Base-by-base conservation (phyloP, 2,888 invertebrate genomes). In the Baccha elongata region DNA sequence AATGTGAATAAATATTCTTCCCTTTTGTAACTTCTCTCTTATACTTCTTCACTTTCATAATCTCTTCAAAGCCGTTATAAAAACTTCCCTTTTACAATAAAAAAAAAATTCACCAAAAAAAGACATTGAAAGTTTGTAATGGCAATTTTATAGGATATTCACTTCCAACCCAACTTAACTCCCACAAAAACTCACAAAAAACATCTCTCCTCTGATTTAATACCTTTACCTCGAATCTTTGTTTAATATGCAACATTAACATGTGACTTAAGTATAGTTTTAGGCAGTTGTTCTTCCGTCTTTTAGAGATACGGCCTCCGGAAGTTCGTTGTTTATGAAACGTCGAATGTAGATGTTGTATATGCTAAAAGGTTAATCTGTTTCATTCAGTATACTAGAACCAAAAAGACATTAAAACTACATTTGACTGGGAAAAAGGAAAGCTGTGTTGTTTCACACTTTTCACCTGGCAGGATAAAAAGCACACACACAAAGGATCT, bases 391-490 rank as follows among this genome's bases (percentile, higher is more conserved):
- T 60, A 60, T 23, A n/a, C 67, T 72, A 53, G 72, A 37, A 52
- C 71, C 71, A 44, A 71, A 81, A 81, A 68, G 83, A 73, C 83
- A 83, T 83, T 73, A 78, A 78, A 83, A 83, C 72, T 83, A 72
- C 78, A 83, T 83, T 83, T 83, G 58, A 73, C 72, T 58, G 83
- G 37, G 78, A 78, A 83, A 83, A 72, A 83, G 68, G 83, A 83
- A 83, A 83, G 78, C 68, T 78, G 67, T 83, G 83, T 78, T 64
- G 64, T 55, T 67, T 44, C 46, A 68, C 68, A 78, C 78, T 68
- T 78, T 73, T 17, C 62, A 62, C 65, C 60, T 37, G 60, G 2
- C 67, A 42, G 37, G 15, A 7, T 10, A n/a, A 13, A 15, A 17
- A 11, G 15, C 15, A 40, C 15, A 65, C 29, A 32, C 29, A 35